Evolutionary conservation across 2,113 vertebrate genomes (phyloP), one percentile per base, ranked within the genome.

Genomic region (Hippocampus zosterae): DNA sequence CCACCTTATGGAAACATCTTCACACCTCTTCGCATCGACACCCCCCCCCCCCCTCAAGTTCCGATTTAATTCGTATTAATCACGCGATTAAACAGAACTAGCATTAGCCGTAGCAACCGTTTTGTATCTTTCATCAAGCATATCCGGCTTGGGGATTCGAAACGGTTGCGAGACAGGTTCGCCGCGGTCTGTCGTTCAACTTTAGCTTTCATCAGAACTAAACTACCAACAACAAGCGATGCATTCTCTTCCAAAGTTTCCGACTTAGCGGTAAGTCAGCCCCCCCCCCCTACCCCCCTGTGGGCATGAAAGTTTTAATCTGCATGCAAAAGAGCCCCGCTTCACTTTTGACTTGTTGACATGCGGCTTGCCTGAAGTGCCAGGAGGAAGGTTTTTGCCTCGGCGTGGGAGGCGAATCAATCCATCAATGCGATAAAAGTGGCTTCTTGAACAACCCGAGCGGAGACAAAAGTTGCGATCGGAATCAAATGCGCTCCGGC

Each of bases 291-390:
- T n/a, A n/a, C n/a, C n/a, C 33, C 33, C 33, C 42, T 33, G 44
- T 4, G 44, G 64, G 44, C n/a, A 0, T 27, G 23, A 48, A 66
- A 66, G 64, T 66, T 66, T 66, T 50, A 44, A 65, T 65, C 23
- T 46, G 44, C 41, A 25, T 65, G 42, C 42, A 25, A 48, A 46
- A 65, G 23, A 44, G 13, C 25, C 33, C 64, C 9, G 41, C 18
- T 48, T 64, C 64, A 50, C 44, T 66, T 50, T 41, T 50, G 42
- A 66, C 42, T 66, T 50, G 42, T 50, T 50, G 44, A 66, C 44
- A 29, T 5, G 42, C 41, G 25, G 25, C 25, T 50, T 16, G 33
- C 64, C 44, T 66, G 15, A 46, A 66, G 21, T 64, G 62, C 62
- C 62, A 23, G 37, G 8, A 66, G 64, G 44, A 29, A 50, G 42